Percentiles rank a stretch among this genome's conserved stretches.
Conservation (phyloP, 2,113 vertebrate species). For the Archocentrus centrarchus region DNA sequence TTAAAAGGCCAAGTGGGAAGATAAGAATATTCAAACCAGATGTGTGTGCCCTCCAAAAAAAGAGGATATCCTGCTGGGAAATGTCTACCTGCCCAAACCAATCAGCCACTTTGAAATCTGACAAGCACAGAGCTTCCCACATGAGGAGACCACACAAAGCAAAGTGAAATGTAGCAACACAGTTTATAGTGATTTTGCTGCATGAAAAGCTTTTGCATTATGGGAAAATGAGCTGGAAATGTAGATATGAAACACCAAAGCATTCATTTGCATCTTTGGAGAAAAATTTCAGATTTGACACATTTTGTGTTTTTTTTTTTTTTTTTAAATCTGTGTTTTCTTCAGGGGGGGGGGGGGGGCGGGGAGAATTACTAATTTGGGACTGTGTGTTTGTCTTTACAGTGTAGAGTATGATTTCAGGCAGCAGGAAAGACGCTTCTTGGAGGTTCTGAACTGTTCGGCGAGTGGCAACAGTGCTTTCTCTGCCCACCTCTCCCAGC, state of each 20-base stretch:
- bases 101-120: constrained; percentile 49
- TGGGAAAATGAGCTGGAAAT: constrained; percentile 9
- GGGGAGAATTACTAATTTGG: constrained; percentile 22
- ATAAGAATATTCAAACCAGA: constrained; percentile 43
- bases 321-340: background rate
- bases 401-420: constrained; percentile 98
- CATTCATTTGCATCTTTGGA: constrained; percentile 19
- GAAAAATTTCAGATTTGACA: constrained; percentile 17
- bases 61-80: constrained; percentile 8
- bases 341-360: too few species aligned
- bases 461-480: constrained; percentile 47
- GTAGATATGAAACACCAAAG: constrained; percentile 4
- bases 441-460: constrained; percentile 84
- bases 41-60: constrained; percentile 26
- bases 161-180: constrained; percentile 21
- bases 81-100: constrained; percentile 39
- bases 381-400: constrained; percentile 53
- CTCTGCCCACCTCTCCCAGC: constrained; percentile 36
- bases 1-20: constrained; percentile 50
- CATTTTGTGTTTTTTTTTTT: background rate
- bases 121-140: constrained; percentile 37
- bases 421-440: constrained; percentile 90
- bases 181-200: constrained; percentile 7
- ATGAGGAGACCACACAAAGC: constrained; percentile 24
- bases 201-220: constrained; percentile 8